A percentile compares a stretch with the other conserved stretches of the same genome.
These are phyloP conservation scores for Chiroxiphia lanceolata DNA, from an alignment of 2,797 vertebrate genomes.

Conservation along the genomic window DNA sequence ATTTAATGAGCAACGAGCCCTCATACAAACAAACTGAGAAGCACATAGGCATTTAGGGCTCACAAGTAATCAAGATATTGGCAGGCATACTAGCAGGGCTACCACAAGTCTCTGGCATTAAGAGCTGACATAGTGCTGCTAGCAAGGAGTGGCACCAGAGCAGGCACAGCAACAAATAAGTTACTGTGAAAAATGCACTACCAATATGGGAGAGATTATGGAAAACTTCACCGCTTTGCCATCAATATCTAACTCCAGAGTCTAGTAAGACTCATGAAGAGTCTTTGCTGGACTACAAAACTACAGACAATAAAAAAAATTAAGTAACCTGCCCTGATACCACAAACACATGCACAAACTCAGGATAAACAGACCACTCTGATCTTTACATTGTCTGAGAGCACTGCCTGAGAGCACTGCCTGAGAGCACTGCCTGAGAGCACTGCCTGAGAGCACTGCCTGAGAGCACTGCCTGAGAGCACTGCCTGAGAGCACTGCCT, in stretches of 20 bases:
- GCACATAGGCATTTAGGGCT: not conserved
- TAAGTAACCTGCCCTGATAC: not conserved
- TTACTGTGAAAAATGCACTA: not conserved
- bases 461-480: not conserved
- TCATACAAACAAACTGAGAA: not conserved
- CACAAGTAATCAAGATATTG: not conserved
- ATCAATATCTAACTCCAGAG: not conserved
- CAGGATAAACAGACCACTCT: not conserved
- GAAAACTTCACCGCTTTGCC: not conserved
- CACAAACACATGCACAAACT: not conserved
- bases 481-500: not conserved
- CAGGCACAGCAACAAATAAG: not conserved
- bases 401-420: not conserved
- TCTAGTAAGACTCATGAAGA: not conserved
- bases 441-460: not conserved
- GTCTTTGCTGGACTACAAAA: not conserved
- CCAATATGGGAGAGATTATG: not conserved
- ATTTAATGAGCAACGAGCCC: not conserved
- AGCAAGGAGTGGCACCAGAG: not conserved
- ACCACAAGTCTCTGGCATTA: not conserved
- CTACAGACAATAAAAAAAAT: not conserved
- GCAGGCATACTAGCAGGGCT: not conserved
- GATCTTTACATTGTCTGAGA: not conserved
- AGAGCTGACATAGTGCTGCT: not conserved
- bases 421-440: not conserved